Evolutionary conservation across 2,113 vertebrate species (phyloP).

Genomic region (Bothrops jararaca): DNA sequence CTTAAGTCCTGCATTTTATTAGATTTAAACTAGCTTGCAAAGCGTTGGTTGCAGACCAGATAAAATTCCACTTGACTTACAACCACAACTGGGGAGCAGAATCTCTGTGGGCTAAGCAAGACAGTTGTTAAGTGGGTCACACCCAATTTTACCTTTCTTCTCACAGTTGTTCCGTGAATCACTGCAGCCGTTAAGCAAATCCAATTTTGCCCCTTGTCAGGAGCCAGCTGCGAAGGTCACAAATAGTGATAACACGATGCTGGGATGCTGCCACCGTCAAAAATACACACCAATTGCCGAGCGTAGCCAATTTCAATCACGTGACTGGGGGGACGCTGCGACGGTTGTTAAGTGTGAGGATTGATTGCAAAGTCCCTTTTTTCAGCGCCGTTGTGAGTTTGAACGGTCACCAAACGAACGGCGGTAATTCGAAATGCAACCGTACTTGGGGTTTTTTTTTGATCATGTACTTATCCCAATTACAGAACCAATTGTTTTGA

Average conservation of each 20-base stretch:
- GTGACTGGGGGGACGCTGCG: no score
- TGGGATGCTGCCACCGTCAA: no score
- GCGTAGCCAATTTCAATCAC: not conserved
- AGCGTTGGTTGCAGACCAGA: not conserved
- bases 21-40: not conserved
- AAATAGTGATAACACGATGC: fast-evolving
- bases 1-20: not conserved
- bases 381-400: not conserved
- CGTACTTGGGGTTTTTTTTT: fast-evolving
- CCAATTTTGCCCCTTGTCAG: no score
- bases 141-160: no score
- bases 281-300: not conserved
- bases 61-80: no score
- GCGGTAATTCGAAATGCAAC: not conserved
- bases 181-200: no score
- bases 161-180: no score
- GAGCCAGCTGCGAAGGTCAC: not conserved
- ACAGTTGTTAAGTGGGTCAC: not conserved
- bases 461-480: not conserved
- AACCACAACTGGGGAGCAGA: not conserved
- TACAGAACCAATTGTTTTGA: not conserved
- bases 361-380: not conserved
- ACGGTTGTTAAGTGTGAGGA: not conserved
- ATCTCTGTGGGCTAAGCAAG: no score
- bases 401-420: not conserved